Evolutionary conservation across 2,888 invertebrate species (phyloP).

Genomic region (Sycophila texana): DNA sequence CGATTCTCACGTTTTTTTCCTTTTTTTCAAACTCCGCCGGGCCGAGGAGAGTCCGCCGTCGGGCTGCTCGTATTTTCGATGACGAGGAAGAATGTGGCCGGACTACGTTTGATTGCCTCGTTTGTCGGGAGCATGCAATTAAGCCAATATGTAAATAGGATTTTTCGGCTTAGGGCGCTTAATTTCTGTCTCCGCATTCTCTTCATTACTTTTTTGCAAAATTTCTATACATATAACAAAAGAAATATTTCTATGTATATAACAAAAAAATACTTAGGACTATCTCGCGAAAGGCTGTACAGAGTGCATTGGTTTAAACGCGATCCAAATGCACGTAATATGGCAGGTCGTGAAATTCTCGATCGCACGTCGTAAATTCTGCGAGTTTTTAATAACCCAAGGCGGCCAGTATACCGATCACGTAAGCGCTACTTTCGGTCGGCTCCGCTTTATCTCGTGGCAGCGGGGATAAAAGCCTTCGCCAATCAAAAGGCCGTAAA

Average conservation of each 20-base stretch:
- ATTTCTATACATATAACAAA: background rate
- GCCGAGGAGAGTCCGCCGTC: background rate
- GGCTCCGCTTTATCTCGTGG: constrained; percentile 48
- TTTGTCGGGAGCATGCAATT: background rate
- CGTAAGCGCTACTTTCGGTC: constrained; percentile 48
- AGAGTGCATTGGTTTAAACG: no score
- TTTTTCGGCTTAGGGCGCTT: background rate
- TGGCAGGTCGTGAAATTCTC: constrained; percentile 49
- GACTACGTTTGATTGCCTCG: background rate
- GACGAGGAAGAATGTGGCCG: constrained; percentile 14
- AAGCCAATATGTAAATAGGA: constrained; percentile 29
- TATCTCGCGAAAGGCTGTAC: background rate
- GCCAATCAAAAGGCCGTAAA: constrained; percentile 56
- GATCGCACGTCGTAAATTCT: constrained; percentile 51
- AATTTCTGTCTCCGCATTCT: no score
- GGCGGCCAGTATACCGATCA: constrained; percentile 51
- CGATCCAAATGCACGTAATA: no score
- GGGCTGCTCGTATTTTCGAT: constrained; percentile 6
- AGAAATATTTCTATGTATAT: background rate
- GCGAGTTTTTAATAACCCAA: constrained; percentile 52
- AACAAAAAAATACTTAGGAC: background rate
- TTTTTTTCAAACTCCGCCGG: background rate
- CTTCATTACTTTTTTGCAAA: background rate
- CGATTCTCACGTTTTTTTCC: constrained; percentile 18
- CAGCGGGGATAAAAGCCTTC: constrained; percentile 55